Conservation (phyloP, 2,888 invertebrate species). For the Octonoba sinensis region DNA sequence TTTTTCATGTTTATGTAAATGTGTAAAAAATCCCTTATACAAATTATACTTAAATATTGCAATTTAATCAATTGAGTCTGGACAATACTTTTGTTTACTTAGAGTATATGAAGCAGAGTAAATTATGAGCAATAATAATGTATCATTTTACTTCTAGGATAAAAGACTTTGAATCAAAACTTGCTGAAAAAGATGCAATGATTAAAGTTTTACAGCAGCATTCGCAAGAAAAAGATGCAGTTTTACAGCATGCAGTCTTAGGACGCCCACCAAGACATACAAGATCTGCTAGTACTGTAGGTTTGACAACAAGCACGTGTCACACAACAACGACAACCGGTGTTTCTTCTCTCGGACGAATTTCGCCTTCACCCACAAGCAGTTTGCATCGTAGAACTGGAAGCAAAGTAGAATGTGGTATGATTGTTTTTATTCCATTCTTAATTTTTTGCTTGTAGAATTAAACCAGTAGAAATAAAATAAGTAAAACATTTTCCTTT, state of each 20-base stretch:
- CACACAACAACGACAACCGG: constrained; percentile 59
- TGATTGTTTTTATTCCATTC: neutral
- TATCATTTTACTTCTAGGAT: constrained; percentile 72
- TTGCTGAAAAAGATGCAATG: constrained; percentile 91
- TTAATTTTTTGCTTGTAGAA: neutral
- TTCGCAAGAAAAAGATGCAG: constrained; percentile 69
- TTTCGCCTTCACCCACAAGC: constrained; percentile 52
- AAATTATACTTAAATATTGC: too few relatives aligned
- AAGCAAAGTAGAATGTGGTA: constrained; percentile 33
- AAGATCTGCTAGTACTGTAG: constrained; percentile 66
- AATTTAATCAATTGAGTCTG: too few relatives aligned
- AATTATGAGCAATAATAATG: neutral
- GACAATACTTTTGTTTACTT: too few relatives aligned
- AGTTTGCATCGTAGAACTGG: constrained; percentile 40
- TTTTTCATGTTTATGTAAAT: too few relatives aligned
- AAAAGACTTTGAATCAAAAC: constrained; percentile 87
- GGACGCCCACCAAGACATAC: constrained; percentile 65
- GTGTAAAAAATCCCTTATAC: too few relatives aligned
- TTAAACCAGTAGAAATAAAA: neutral
- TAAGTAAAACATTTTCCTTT: neutral
- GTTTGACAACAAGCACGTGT: constrained; percentile 62
- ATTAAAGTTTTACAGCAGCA: constrained; percentile 83
- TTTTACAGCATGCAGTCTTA: constrained; percentile 67
- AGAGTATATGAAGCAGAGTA: too few relatives aligned
- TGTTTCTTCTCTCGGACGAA: constrained; percentile 47